These are phyloP conservation scores for Heteropelma amictum DNA, from an alignment of 2,888 invertebrate species.

Conservation along the genomic window DNA sequence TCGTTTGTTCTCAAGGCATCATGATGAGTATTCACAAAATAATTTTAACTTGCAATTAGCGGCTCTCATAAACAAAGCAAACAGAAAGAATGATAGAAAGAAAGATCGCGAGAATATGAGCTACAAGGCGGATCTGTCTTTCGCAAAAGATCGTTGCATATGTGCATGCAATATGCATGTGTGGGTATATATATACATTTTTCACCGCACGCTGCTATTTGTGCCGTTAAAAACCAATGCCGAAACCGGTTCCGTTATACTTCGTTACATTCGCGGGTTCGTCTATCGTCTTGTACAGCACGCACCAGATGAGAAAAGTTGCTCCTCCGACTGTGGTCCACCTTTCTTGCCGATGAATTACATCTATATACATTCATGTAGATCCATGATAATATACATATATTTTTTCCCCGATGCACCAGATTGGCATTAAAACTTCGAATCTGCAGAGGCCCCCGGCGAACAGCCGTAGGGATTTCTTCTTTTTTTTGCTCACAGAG, in stretches of 20 bases:
- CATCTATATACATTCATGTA: neutral
- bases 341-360: neutral
- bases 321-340: conserved; percentile 20
- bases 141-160: neutral
- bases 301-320: conserved; percentile 10
- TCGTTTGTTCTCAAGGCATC: too few species aligned
- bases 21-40: too few species aligned
- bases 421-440: conserved; percentile 19
- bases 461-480: neutral
- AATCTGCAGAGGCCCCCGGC: conserved; percentile 26
- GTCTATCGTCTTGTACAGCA: neutral
- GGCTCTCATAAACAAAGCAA: too few species aligned
- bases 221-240: neutral
- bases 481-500: conserved; percentile 19
- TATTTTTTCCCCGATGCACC: conserved; percentile 6
- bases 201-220: neutral
- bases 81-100: too few species aligned
- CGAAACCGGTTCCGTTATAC: conserved; percentile 29
- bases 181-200: neutral
- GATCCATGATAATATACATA: neutral
- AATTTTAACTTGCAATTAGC: too few species aligned
- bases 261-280: conserved; percentile 16
- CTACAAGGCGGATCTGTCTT: neutral
- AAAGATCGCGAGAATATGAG: too few species aligned
- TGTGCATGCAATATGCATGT: neutral